A percentile compares a stretch with the other conserved stretches of the same genome.
phyloP scores from a whole-genome alignment of 2,113 vertebrate genomes.

The Ranitomeya variabilis region DNA sequence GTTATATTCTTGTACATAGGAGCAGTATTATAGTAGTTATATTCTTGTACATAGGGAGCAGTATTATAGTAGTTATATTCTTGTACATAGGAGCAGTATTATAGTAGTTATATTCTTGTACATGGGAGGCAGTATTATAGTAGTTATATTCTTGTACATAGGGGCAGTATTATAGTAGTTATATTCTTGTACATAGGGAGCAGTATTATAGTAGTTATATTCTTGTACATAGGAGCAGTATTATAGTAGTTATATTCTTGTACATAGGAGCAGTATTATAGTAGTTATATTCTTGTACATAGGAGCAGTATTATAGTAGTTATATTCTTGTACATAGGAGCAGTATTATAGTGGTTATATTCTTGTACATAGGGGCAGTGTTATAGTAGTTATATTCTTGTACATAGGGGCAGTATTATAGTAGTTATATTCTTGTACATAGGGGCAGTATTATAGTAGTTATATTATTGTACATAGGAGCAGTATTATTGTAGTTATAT shows the following conservation, averaged over 20 bases:
- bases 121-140: too few species aligned
- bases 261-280: slow-evolving; percentile 15
- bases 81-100: neutral
- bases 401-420: too few species aligned
- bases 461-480: too few species aligned
- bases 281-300: slow-evolving; percentile 19
- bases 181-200: neutral
- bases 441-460: too few species aligned
- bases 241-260: slow-evolving; percentile 19
- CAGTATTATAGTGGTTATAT: slow-evolving; percentile 6
- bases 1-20: slow-evolving; percentile 5
- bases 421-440: too few species aligned
- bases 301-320: slow-evolving; percentile 21
- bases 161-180: too few species aligned
- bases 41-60: neutral
- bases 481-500: too few species aligned
- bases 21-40: neutral
- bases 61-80: slow-evolving; percentile 10
- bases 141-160: too few species aligned
- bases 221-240: slow-evolving; percentile 17
- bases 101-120: neutral
- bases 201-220: slow-evolving; percentile 20
- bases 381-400: too few species aligned
- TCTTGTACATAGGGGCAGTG: neutral
- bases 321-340: slow-evolving; percentile 17